Conservation (phyloP, 2,797 vertebrate species). For the Sphaeramia orbicularis region DNA sequence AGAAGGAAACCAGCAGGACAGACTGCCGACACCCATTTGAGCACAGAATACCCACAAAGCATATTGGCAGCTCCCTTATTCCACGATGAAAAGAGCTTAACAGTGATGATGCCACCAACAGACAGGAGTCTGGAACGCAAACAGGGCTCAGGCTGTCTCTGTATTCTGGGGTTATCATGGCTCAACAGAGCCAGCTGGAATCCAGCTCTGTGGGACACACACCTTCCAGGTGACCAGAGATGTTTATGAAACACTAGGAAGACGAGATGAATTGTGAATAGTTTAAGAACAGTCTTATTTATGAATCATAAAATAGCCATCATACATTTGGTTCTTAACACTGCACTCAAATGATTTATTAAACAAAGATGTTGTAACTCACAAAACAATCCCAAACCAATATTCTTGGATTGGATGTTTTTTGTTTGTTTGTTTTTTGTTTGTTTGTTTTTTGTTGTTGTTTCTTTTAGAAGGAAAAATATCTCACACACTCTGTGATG, state of each 20-base stretch:
- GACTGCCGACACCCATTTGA: conserved; percentile 41
- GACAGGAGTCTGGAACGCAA: conserved; percentile 25
- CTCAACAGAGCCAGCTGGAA: conserved; percentile 12
- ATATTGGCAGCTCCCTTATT: conserved; percentile 50
- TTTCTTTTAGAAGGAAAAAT: conserved; percentile 46
- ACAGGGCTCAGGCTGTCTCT: conserved; percentile 22
- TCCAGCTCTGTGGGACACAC: conserved; percentile 5
- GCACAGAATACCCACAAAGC: conserved; percentile 44
- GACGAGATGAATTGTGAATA: background rate
- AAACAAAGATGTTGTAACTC: conserved; percentile 38
- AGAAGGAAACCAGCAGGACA: conserved; percentile 53
- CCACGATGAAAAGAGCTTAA: conserved; percentile 31
- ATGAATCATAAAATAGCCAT: conserved; percentile 5
- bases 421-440: too few relatives aligned
- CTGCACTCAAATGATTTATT: conserved; percentile 38
- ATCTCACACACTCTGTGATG: conserved; percentile 62
- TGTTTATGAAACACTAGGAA: background rate
- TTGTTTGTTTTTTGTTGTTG: too few relatives aligned
- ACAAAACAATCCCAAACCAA: conserved; percentile 36
- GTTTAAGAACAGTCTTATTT: conserved; percentile 1
- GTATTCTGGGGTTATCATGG: conserved; percentile 26
- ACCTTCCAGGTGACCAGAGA: conserved; percentile 9
- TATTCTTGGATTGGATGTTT: conserved; percentile 30
- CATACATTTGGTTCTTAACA: conserved; percentile 23
- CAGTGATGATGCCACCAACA: conserved; percentile 31